phyloP scores from a whole-genome alignment of 2,113 vertebrate genomes.

The Corythaeola cristata region DNA sequence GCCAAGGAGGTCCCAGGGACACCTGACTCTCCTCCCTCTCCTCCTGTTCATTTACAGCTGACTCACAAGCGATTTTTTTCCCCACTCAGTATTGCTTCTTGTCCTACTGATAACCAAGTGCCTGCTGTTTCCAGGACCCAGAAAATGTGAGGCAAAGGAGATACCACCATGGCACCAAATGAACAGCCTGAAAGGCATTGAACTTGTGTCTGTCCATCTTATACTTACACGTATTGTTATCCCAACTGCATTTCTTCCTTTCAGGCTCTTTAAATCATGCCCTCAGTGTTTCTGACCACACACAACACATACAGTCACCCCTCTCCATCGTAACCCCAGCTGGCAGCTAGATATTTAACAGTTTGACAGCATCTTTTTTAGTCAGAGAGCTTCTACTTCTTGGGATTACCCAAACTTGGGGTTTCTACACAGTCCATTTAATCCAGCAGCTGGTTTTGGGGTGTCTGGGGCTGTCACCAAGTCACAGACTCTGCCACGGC shows the following conservation, averaged over 20 bases:
- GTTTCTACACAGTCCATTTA: background rate
- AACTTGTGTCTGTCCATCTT: background rate
- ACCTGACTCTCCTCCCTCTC: background rate
- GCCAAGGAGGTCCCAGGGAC: background rate
- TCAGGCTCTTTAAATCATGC: background rate
- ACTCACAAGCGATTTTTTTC: background rate
- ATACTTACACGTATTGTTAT: background rate
- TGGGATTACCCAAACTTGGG: background rate
- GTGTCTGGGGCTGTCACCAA: background rate
- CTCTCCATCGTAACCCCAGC: background rate
- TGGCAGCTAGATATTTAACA: background rate
- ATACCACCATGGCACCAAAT: background rate
- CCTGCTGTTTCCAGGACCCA: background rate
- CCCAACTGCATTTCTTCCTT: background rate
- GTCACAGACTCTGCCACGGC: background rate
- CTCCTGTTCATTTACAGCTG: slow-evolving; percentile 9
- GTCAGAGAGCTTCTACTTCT: background rate
- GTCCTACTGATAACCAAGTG: background rate
- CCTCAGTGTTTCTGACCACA: background rate
- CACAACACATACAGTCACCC: background rate
- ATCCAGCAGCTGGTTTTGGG: background rate
- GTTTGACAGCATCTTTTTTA: background rate
- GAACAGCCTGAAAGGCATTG: background rate
- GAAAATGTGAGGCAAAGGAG: background rate
- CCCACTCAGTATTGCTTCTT: background rate